These are phyloP conservation scores for Mythimna ferrago DNA, from an alignment of 2,888 invertebrate genomes.

Conservation along the genomic window DNA sequence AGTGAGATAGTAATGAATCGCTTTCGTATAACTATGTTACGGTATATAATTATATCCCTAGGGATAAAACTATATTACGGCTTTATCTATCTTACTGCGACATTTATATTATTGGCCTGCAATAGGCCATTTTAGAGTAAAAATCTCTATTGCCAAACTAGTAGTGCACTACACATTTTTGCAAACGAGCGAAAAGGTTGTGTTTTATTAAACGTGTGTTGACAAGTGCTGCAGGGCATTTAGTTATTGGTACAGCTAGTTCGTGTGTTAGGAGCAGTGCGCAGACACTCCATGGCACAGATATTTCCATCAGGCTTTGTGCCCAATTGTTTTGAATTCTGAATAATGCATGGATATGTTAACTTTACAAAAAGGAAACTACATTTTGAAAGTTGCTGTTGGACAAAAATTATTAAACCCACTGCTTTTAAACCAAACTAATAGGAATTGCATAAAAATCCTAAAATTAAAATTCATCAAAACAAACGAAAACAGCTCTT, in stretches of 20 bases:
- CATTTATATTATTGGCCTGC: too few relatives aligned
- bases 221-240: constrained; percentile 30
- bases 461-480: not conserved
- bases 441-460: not conserved
- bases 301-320: constrained; percentile 78
- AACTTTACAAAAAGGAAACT: constrained; percentile 29
- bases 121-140: too few relatives aligned
- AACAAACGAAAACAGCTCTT: constrained; percentile 6
- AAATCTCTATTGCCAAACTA: not conserved
- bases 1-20: too few relatives aligned
- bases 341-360: constrained; percentile 53
- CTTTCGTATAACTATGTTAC: too few relatives aligned
- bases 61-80: too few relatives aligned
- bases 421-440: not conserved
- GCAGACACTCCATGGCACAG: constrained; percentile 60
- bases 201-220: constrained; percentile 18
- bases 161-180: not conserved
- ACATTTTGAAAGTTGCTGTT: not conserved
- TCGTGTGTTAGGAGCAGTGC: constrained; percentile 20
- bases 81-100: too few relatives aligned
- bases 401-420: not conserved
- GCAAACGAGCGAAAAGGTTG: not conserved
- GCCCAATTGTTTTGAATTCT: constrained; percentile 58
- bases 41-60: too few relatives aligned
- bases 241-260: constrained; percentile 34